Conservation (phyloP, 2,113 vertebrate genomes). For the Pampusana beccarii region DNA sequence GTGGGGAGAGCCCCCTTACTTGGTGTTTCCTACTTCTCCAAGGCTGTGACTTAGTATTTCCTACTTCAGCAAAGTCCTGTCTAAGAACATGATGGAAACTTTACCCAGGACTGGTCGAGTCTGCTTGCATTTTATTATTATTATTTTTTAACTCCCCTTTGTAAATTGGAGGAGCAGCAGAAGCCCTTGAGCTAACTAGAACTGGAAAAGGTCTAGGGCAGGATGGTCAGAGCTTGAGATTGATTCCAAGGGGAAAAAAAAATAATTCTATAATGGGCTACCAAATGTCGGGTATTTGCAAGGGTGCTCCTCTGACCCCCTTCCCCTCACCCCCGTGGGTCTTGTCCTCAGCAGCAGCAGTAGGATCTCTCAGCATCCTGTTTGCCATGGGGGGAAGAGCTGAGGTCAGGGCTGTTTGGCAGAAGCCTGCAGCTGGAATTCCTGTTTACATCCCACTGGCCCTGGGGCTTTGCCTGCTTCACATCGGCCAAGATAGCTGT, state of each 20-base stretch:
- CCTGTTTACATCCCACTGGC: slow-evolving; percentile 32
- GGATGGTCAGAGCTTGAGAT: not conserved
- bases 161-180: not conserved
- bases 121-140: not conserved
- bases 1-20: not conserved
- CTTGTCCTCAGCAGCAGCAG: not conserved
- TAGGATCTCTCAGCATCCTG: slow-evolving; percentile 38
- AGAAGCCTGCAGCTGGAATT: slow-evolving; percentile 29
- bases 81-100: not conserved
- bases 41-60: slow-evolving; percentile 22
- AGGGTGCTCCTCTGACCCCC: not conserved
- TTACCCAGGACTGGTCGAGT: not conserved
- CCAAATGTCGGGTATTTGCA: accelerated
- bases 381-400: not conserved
- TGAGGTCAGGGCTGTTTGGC: not conserved
- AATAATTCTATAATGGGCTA: not conserved
- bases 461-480: not conserved
- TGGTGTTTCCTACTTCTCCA: slow-evolving; percentile 29
- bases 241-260: not conserved
- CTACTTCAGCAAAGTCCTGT: not conserved
- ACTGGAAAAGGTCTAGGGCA: not conserved
- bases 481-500: accelerated
- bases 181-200: not conserved
- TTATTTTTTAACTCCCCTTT: not conserved
- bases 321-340: accelerated